A percentile compares a stretch with the other conserved stretches of the same genome.
These are phyloP conservation scores for Umimayanthus chanpuru DNA, from an alignment of 92 coral and sea anemone genomes.

Conservation along the genomic window DNA sequence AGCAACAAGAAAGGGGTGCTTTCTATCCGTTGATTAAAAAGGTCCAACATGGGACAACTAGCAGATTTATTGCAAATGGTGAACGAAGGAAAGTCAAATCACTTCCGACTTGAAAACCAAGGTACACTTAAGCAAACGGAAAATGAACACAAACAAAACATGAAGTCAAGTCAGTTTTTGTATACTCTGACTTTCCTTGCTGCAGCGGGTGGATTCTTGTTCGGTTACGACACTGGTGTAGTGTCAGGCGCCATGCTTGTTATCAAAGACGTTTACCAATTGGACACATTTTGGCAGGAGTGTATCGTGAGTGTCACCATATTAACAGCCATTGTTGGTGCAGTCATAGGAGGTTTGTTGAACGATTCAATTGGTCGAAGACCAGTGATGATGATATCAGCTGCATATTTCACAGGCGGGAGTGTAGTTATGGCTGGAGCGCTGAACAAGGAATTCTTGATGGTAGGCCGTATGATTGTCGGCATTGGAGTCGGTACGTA, in stretches of 20 bases:
- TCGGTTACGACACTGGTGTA: slow-evolving; percentile 5
- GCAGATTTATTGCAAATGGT: no score
- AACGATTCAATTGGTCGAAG: neutral
- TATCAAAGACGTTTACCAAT: neutral
- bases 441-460: slow-evolving; percentile 10
- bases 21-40: no score
- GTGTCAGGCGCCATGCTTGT: neutral
- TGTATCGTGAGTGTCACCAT: neutral
- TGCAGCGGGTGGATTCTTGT: neutral
- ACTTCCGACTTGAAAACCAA: no score
- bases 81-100: no score
- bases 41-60: no score
- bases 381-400: neutral
- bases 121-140: no score
- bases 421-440: slow-evolving; percentile 36
- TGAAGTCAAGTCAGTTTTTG: no score
- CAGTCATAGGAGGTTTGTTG: neutral
- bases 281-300: neutral
- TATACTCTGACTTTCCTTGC: no score
- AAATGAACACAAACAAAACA: no score
- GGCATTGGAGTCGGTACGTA: slow-evolving; percentile 43
- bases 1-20: no score
- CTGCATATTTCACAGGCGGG: slow-evolving; percentile 35
- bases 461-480: slow-evolving; percentile 42
- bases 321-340: neutral